Base-by-base conservation (phyloP, 2,797 vertebrate species). In the Cuculus canorus region DNA sequence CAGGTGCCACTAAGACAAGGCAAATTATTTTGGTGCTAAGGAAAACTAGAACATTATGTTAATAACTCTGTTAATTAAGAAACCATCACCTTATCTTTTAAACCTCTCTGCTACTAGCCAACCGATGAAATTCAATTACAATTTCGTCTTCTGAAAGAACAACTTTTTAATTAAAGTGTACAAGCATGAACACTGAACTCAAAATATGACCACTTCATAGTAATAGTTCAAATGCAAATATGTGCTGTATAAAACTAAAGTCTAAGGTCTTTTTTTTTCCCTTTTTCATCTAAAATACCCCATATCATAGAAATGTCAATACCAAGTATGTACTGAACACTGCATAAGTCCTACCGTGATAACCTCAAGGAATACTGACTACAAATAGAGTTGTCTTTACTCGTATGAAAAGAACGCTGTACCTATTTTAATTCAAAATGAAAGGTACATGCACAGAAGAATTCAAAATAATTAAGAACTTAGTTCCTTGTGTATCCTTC, bases 1-100 rank as follows among this genome's bases (percentile, higher is more conserved):
- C 79, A 94, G 48, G 64, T 75, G 37, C 32, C 48, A 64, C 50
- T 75, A 85, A 69, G 28, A 65, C 73, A 79, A 7, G 28, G 52
- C 13, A 71, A 83, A 68, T 69, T 54, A 57, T 85, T 91, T 94
- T 82, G 19, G 21, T 59, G 53, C 60, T 96, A 94, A 78, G n/a
- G 37, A 92, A 94, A 91, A 88, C 14, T 79, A 39, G 30, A 95
- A 43, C 60, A 83, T 68, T 93, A 72, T 25, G n/a, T 50, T 95
- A 69, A 57, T 47, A 95, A 39, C 28, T 80, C 93, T 66, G 28
- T 71, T 72, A 63, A 76, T 90, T 82, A 92, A 82, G 33, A 96
- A 94, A 72, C 6, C 23, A 37, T 25, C 48, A 87, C 53, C 25
- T 37, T 61, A 78, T 72, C 35, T 92, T 82, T 87, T 33, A 94